Evolutionary conservation across 2,888 invertebrate species (phyloP).

Genomic region (Sesia apiformis): DNA sequence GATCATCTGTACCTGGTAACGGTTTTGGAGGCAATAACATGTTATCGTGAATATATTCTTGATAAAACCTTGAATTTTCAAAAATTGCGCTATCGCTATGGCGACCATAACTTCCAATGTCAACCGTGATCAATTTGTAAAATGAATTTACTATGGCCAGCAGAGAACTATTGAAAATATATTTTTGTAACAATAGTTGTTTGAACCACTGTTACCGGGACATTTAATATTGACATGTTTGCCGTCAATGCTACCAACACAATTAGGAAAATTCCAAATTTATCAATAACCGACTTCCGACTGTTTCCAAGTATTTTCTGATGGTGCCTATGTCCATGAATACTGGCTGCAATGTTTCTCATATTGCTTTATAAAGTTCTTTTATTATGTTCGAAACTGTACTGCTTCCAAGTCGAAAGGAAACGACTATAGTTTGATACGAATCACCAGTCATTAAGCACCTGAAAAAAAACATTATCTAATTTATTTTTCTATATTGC

Average conservation of each 20-base stretch:
- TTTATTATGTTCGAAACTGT: constrained; percentile 6
- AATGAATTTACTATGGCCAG: no score
- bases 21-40: neutral
- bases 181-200: neutral
- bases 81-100: neutral
- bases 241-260: neutral
- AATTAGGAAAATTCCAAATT: neutral
- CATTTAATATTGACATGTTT: neutral
- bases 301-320: constrained; percentile 5
- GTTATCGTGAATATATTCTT: neutral
- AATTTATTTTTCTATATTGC: no score
- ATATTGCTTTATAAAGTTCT: constrained; percentile 6
- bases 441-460: no score
- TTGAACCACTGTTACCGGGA: neutral
- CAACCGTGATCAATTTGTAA: neutral
- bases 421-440: no score
- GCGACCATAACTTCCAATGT: neutral
- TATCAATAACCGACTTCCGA: constrained; percentile 6
- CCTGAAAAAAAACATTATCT: no score
- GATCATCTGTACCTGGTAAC: neutral
- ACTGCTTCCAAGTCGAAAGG: constrained; percentile 5
- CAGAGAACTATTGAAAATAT: neutral
- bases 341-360: constrained; percentile 6
- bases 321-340: constrained; percentile 4
- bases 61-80: neutral